Percentiles rank a stretch among this genome's conserved stretches.
These are phyloP conservation scores for Drosophila subsilvestris DNA, from an alignment of 2,888 invertebrate genomes.

Conservation along the genomic window DNA sequence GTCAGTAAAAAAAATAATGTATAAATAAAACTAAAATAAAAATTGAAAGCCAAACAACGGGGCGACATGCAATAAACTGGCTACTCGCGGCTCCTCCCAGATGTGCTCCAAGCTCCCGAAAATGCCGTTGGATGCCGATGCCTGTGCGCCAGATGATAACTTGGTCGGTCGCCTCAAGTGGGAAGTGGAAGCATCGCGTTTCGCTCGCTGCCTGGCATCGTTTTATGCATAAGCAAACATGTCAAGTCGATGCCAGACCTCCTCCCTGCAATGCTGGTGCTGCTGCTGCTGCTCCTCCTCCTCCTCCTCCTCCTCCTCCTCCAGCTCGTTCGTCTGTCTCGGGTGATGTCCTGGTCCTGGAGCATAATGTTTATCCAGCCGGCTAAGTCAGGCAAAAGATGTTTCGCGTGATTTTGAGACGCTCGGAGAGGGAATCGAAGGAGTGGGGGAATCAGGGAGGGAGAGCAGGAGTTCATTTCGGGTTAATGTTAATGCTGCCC, in stretches of 20 bases:
- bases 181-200: constrained; percentile 37
- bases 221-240: constrained; percentile 79
- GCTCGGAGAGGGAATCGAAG: constrained; percentile 1
- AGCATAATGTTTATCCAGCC: constrained; percentile 76
- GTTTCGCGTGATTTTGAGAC: constrained; percentile 72
- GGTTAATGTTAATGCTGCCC: constrained; percentile 67
- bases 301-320: neutral
- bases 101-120: constrained; percentile 20
- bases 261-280: neutral
- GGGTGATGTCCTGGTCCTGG: constrained; percentile 6
- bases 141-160: constrained; percentile 66
- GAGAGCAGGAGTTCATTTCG: constrained; percentile 68
- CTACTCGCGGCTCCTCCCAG: constrained; percentile 47
- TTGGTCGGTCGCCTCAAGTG: constrained; percentile 63
- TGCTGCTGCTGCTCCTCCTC: neutral
- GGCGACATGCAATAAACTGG: constrained; percentile 73
- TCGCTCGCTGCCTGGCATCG: constrained; percentile 47
- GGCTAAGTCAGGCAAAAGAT: constrained; percentile 75
- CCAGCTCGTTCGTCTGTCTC: neutral
- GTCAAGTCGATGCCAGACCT: constrained; percentile 64
- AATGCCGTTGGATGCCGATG: constrained; percentile 35
- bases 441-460: neutral
- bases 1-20: constrained; percentile 38
- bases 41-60: constrained; percentile 75
- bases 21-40: constrained; percentile 76